Percentiles rank a stretch among this genome's conserved stretches.
Conservation (phyloP, 2,888 invertebrate species). For the Spodoptera picta region DNA sequence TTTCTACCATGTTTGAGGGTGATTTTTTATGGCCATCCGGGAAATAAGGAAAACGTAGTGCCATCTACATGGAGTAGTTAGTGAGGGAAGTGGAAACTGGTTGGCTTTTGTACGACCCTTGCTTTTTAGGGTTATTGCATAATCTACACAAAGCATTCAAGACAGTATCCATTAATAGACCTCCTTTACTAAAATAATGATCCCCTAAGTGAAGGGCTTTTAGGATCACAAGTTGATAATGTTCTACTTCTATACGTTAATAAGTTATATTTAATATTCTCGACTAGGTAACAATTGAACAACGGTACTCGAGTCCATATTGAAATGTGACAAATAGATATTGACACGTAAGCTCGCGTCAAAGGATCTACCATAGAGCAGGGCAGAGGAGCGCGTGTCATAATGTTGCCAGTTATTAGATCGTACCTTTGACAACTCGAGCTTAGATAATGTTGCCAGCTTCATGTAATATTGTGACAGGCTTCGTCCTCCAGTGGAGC, state of each 20-base stretch:
- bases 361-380: too few species aligned
- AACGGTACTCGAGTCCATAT: too few species aligned
- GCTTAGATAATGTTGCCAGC: constrained; percentile 30
- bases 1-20: constrained; percentile 29
- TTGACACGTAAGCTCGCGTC: too few species aligned
- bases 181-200: too few species aligned
- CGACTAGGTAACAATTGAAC: too few species aligned
- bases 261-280: too few species aligned
- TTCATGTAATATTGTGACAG: constrained; percentile 23
- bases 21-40: constrained; percentile 30
- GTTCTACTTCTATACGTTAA: too few species aligned
- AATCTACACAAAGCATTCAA: too few species aligned
- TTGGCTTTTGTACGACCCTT: constrained; percentile 6
- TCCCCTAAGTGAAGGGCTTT: too few species aligned
- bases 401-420: constrained; percentile 25
- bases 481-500: constrained; percentile 26
- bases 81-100: constrained; percentile 19
- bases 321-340: too few species aligned
- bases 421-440: constrained; percentile 33
- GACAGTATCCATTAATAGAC: too few species aligned
- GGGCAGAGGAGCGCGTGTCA: constrained; percentile 6
- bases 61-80: constrained; percentile 15
- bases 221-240: too few species aligned
- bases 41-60: constrained; percentile 34
- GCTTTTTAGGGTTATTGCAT: background rate